A percentile compares a stretch with the other conserved stretches of the same genome.
These are phyloP conservation scores for Heliothis virescens DNA, from an alignment of 1,140 invertebrate genomes.

Conservation along the genomic window DNA sequence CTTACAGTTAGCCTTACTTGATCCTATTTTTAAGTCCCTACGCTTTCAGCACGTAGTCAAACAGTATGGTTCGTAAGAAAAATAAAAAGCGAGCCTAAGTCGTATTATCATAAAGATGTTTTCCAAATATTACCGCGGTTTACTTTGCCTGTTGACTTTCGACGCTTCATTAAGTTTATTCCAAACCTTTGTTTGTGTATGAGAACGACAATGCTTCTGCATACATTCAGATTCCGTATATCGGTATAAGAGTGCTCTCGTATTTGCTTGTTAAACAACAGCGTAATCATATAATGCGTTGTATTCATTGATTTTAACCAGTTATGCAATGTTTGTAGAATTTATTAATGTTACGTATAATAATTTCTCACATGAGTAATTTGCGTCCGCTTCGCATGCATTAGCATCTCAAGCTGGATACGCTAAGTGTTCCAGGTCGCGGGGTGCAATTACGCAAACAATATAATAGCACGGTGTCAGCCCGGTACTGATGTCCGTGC, in stretches of 20 bases:
- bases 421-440: constrained; percentile 59
- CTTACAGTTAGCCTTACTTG: constrained; percentile 27
- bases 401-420: constrained; percentile 70
- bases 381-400: constrained; percentile 57
- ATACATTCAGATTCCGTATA: constrained; percentile 45
- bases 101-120: constrained; percentile 64
- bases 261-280: constrained; percentile 44
- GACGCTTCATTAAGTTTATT: constrained; percentile 77
- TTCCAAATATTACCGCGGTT: constrained; percentile 60
- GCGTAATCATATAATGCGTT: constrained; percentile 16
- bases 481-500: constrained; percentile 50
- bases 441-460: constrained; percentile 73
- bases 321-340: constrained; percentile 31
- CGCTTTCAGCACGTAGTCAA: constrained; percentile 42
- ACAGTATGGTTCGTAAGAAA: constrained; percentile 49
- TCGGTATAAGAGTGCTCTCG: constrained; percentile 23
- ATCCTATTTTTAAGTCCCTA: constrained; percentile 22
- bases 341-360: constrained; percentile 32
- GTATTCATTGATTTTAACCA: constrained; percentile 14
- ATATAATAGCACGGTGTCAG: constrained; percentile 73
- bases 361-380: constrained; percentile 34
- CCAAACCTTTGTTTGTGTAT: constrained; percentile 62
- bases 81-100: constrained; percentile 51
- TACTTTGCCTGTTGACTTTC: constrained; percentile 66
- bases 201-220: constrained; percentile 55